Percentiles rank a stretch among this genome's conserved stretches.
Evolutionary conservation across 2,797 vertebrate genomes (phyloP).

Genomic region (Anguilla megastoma): DNA sequence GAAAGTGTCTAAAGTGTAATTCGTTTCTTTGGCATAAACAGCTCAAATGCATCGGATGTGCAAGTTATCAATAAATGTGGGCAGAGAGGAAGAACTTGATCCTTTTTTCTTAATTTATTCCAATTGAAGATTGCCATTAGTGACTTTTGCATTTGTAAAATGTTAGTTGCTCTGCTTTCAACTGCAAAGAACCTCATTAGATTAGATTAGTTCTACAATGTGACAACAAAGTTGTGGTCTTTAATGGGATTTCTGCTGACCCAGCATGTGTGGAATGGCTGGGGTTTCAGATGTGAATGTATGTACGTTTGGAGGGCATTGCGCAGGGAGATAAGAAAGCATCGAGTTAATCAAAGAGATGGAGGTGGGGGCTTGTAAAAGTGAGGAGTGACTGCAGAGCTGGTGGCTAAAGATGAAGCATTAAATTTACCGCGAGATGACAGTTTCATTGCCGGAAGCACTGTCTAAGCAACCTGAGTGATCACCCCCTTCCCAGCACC

Average conservation of each 20-base stretch:
- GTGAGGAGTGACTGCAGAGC: constrained; percentile 1
- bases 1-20: not conserved
- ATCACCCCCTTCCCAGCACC: not conserved
- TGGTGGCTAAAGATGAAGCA: not conserved
- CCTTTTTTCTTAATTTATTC: not conserved
- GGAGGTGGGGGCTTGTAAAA: not conserved
- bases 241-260: not conserved
- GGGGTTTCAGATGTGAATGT: not conserved
- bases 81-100: not conserved
- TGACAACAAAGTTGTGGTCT: no score
- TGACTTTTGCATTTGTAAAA: not conserved
- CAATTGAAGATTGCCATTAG: not conserved
- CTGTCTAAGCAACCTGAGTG: not conserved
- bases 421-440: not conserved
- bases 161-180: not conserved
- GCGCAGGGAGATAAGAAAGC: not conserved
- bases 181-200: no score
- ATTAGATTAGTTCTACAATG: no score
- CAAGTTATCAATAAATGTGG: not conserved
- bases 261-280: not conserved
- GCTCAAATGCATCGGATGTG: not conserved
- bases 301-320: not conserved
- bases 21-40: not conserved
- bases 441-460: constrained; percentile 1
- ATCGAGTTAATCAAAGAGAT: not conserved